These are phyloP conservation scores for Catharus fuscescens DNA, from an alignment of 2,113 vertebrate species.

Conservation along the genomic window DNA sequence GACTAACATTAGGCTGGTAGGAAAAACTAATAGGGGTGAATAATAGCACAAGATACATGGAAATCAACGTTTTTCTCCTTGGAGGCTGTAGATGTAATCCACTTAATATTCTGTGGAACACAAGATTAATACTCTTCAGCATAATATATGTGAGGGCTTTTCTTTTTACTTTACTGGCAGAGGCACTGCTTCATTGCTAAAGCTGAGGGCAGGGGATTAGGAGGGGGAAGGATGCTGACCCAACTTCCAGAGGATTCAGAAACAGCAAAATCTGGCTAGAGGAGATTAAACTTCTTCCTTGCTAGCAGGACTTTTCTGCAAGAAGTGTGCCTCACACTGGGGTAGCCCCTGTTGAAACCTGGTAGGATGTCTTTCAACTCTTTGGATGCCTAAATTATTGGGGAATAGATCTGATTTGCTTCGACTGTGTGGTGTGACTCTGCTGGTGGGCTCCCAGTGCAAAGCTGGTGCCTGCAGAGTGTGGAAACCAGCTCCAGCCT, in stretches of 20 bases:
- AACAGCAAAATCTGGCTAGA: not conserved
- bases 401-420: not conserved
- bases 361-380: not conserved
- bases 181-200: not conserved
- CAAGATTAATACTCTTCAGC: conserved; percentile 54
- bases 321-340: not conserved
- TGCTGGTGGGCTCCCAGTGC: not conserved
- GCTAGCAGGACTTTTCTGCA: not conserved
- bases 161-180: conserved; percentile 17
- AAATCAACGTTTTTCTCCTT: conserved; percentile 41
- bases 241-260: not conserved
- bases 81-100: conserved; percentile 56
- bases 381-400: not conserved
- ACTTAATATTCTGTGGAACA: conserved; percentile 59
- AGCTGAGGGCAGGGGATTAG: conserved; percentile 10
- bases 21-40: conserved; percentile 33
- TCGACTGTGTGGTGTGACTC: not conserved
- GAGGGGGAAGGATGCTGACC: not conserved
- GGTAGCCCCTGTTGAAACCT: not conserved
- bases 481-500: not conserved
- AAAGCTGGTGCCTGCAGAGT: not conserved
- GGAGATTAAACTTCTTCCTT: not conserved
- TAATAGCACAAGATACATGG: conserved; percentile 35
- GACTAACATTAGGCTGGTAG: not conserved
- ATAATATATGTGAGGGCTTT: conserved; percentile 15